A percentile compares a stretch with the other conserved stretches of the same genome.
Conservation (phyloP, 2,888 invertebrate species). For the Omphaloscelis lunosa region DNA sequence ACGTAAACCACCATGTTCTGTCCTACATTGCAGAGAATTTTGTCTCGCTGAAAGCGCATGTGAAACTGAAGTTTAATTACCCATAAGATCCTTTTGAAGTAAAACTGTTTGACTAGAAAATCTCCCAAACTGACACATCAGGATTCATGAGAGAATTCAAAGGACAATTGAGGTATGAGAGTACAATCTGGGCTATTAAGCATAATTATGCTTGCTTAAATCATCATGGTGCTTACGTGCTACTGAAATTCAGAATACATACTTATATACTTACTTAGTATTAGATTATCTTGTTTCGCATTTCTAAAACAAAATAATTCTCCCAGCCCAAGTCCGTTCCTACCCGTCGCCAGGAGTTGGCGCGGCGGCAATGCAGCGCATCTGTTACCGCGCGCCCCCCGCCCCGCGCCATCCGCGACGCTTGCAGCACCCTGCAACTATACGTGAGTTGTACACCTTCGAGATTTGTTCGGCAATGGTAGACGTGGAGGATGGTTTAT, state of each 20-base stretch:
- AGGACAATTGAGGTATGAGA: not conserved
- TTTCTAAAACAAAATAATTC: conserved; percentile 5
- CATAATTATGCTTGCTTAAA: not conserved
- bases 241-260: not conserved
- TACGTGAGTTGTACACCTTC: conserved; percentile 63
- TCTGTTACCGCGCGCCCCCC: conserved; percentile 85
- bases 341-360: conserved; percentile 77
- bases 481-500: conserved; percentile 3
- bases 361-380: conserved; percentile 89
- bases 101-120: too few species aligned
- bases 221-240: not conserved
- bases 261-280: not conserved
- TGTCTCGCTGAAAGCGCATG: not conserved
- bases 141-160: not conserved
- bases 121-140: not conserved
- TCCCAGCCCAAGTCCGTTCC: conserved; percentile 71
- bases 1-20: not conserved
- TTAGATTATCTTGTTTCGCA: not conserved
- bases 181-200: not conserved
- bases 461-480: conserved; percentile 48
- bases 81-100: not conserved
- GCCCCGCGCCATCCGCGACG: conserved; percentile 63
- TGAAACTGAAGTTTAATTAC: not conserved
- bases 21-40: not conserved
- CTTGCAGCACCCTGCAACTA: conserved; percentile 63